Evolutionary conservation across 2,113 vertebrate species (phyloP), one percentile per base, ranked within the genome.

Genomic region (Chaenogobius annularis): DNA sequence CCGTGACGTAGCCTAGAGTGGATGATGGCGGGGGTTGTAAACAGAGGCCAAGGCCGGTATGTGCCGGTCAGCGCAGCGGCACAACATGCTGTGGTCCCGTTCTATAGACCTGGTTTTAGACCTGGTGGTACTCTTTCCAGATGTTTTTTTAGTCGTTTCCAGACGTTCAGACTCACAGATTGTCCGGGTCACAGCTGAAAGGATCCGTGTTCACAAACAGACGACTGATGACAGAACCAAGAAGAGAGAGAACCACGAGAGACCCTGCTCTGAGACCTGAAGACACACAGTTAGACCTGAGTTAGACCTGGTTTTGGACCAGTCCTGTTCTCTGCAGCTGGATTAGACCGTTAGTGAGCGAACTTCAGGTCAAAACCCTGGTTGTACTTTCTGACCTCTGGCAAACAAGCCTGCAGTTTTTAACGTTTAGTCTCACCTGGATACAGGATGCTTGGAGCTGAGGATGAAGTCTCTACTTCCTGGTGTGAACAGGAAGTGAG

Each of bases 161-260:
- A 40, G 37, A 62, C 54, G 19, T 22, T 7, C 4, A 61, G 74
- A 93, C 97, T 97, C 84, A 99, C 98, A 96, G 91, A 89, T 94
- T 96, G 85, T 99, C 97, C 0, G 94, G 95, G 74, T 99, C 97
- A 20, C 94, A 94, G 87, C 90, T 95, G 81, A 98, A 96, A 1
- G 97, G 93, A 86, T 99, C 97, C 0, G 96, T 96, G 0, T 96
- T 96, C 50, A 98, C 96, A 72, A 99, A 73, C 46, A 99, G 85
- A 1, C 95, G 94, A 79, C 95, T 97, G 92, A 99, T 98, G 72
- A 98, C 94, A 0, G 96, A 96, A 52, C 93, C 92, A 59, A n/a
- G 94, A 96, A 52, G 96, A 95, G 66, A 98, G 86, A 81, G 96
- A 46, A 46, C 94, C 95, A 2, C n/a, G 95, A 94, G 87, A 96